Conservation (phyloP, 1,140 invertebrate species). For the Neoseiulus cucumeris region DNA sequence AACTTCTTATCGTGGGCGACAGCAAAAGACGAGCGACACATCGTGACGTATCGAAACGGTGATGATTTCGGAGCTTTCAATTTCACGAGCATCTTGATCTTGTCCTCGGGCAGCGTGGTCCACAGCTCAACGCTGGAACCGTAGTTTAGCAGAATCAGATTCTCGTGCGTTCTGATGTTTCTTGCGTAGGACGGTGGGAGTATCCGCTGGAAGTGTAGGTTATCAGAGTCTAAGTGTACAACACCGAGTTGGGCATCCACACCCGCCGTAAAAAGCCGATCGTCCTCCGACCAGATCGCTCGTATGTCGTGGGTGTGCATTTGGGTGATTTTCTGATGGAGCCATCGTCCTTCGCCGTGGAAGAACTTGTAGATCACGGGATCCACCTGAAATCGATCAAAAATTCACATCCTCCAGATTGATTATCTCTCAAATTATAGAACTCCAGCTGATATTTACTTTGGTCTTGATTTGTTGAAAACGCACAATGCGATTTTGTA, state of each 20-base stretch:
- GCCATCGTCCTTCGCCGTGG: background rate
- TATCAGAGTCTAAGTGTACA: background rate
- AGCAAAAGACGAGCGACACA: background rate
- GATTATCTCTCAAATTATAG: too few species aligned
- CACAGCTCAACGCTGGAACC: background rate
- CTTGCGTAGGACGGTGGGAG: background rate
- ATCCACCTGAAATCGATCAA: background rate
- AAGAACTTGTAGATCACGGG: background rate
- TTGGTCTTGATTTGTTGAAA: too few species aligned
- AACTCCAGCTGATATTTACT: too few species aligned
- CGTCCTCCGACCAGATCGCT: background rate
- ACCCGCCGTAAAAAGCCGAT: background rate
- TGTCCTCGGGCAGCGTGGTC: background rate
- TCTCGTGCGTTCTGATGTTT: background rate
- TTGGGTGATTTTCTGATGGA: constrained; percentile 3
- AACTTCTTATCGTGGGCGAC: background rate
- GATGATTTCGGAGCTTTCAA: background rate
- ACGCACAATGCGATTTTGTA: too few species aligned
- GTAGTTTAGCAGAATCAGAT: constrained; percentile 1
- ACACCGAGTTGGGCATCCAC: background rate
- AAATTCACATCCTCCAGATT: too few species aligned
- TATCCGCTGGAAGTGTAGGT: background rate
- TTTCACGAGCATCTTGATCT: background rate
- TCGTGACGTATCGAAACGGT: background rate
- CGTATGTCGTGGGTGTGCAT: constrained; percentile 1